Evolutionary conservation across 2,888 invertebrate genomes (phyloP).

Genomic region (Parascotia fuliginaria): DNA sequence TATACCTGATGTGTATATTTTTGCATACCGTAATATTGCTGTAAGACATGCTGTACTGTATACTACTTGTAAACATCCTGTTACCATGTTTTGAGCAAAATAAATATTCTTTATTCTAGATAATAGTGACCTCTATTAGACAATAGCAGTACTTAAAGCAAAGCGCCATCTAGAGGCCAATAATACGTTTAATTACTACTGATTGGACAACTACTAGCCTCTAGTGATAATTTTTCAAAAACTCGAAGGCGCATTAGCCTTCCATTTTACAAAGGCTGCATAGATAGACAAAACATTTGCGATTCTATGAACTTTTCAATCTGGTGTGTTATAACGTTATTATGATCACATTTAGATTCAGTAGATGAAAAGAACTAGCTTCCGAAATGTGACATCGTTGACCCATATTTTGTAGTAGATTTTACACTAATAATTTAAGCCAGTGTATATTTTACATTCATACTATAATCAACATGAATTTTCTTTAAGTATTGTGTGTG

Average conservation of each 20-base stretch:
- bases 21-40: too few species aligned
- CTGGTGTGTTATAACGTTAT: conserved; percentile 43
- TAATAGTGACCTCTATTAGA: too few species aligned
- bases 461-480: too few species aligned
- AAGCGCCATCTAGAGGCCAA: conserved; percentile 22
- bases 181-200: conserved; percentile 28
- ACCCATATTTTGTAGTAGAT: conserved; percentile 55
- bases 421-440: too few species aligned
- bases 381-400: conserved; percentile 66
- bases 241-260: conserved; percentile 57
- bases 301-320: conserved; percentile 22
- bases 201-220: conserved; percentile 21
- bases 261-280: conserved; percentile 41
- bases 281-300: background rate
- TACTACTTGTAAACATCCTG: too few species aligned
- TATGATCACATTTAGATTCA: conserved; percentile 64
- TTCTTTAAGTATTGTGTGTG: conserved; percentile 40
- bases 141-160: too few species aligned
- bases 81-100: too few species aligned
- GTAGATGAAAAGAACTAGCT: conserved; percentile 51
- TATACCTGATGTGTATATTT: too few species aligned
- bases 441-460: too few species aligned
- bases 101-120: too few species aligned
- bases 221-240: conserved; percentile 9
- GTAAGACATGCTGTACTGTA: too few species aligned